phyloP scores from a whole-genome alignment of 2,888 invertebrate species.

The Nomada ferruginata region DNA sequence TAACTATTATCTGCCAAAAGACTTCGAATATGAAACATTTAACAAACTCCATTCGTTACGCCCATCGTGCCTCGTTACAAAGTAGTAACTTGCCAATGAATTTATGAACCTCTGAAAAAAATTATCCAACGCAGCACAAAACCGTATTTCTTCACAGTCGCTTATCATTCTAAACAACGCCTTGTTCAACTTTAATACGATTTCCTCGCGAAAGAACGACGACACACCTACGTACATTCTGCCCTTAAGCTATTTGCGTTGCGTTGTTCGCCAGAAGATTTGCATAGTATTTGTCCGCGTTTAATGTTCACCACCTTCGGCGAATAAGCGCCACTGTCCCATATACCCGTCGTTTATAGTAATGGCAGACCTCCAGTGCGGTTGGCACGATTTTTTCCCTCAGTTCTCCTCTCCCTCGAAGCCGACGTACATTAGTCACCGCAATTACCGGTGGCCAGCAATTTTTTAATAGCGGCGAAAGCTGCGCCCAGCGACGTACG shows the following conservation, averaged over 20 bases:
- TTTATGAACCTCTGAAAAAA: background rate
- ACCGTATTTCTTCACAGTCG: constrained; percentile 49
- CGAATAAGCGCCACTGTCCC: constrained; percentile 30
- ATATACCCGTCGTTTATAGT: constrained; percentile 36
- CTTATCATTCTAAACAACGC: constrained; percentile 75
- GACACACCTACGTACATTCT: constrained; percentile 36
- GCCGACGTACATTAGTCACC: constrained; percentile 47
- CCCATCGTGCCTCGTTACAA: no score
- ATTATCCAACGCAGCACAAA: background rate
- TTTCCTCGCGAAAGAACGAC: constrained; percentile 26
- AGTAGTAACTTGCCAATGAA: constrained; percentile 7
- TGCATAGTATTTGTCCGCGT: constrained; percentile 66
- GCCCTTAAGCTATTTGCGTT: constrained; percentile 70
- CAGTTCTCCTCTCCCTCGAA: background rate
- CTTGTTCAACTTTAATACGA: constrained; percentile 14
- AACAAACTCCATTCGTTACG: no score
- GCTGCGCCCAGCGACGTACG: constrained; percentile 3
- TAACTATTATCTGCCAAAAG: no score
- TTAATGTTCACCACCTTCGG: constrained; percentile 45
- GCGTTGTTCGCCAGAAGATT: constrained; percentile 68
- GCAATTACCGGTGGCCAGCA: constrained; percentile 45
- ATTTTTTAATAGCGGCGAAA: constrained; percentile 60
- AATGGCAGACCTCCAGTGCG: constrained; percentile 34
- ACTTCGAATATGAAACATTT: no score
- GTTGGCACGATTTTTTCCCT: constrained; percentile 25